Conservation (phyloP, 2,888 invertebrate species). For the Eugnorisma glareosa region DNA sequence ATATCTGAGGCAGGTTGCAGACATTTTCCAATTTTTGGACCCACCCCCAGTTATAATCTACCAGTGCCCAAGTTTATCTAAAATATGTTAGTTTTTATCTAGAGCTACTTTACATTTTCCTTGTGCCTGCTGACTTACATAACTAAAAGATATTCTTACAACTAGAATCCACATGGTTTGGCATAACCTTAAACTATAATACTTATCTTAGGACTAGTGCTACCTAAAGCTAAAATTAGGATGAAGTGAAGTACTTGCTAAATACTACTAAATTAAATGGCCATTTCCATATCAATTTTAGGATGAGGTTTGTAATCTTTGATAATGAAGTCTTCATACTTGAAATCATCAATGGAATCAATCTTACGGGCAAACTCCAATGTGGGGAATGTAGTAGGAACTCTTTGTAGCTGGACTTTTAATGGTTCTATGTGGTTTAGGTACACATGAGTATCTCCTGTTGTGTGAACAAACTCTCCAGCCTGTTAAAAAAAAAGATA, state of each 20-base stretch:
- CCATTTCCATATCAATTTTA: constrained; percentile 98
- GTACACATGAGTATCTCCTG: constrained; percentile 99
- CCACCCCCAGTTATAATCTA: not conserved
- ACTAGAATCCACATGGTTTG: constrained; percentile 17
- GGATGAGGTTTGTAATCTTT: constrained; percentile 96
- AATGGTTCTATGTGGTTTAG: constrained; percentile 96
- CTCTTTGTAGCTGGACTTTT: constrained; percentile 94
- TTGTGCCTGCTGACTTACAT: not conserved
- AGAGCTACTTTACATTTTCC: not conserved
- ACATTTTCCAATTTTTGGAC: not conserved
- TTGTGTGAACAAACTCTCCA: constrained; percentile 97
- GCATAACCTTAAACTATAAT: constrained; percentile 23
- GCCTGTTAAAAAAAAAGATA: constrained; percentile 89
- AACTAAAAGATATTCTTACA: constrained; percentile 6
- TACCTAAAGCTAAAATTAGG: not conserved
- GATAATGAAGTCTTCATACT: constrained; percentile 95
- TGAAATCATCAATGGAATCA: constrained; percentile 96
- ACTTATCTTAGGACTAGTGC: constrained; percentile 21
- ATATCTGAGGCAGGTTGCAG: not conserved
- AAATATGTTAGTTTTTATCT: not conserved
- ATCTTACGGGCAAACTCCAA: constrained; percentile 94
- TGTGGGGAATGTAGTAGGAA: constrained; percentile 95
- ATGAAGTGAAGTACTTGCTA: not conserved
- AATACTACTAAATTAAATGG: constrained; percentile 92
- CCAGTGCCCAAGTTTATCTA: not conserved